Evolutionary conservation across 92 coral and sea anemone genomes (phyloP).

Genomic region (Metridium senile): DNA sequence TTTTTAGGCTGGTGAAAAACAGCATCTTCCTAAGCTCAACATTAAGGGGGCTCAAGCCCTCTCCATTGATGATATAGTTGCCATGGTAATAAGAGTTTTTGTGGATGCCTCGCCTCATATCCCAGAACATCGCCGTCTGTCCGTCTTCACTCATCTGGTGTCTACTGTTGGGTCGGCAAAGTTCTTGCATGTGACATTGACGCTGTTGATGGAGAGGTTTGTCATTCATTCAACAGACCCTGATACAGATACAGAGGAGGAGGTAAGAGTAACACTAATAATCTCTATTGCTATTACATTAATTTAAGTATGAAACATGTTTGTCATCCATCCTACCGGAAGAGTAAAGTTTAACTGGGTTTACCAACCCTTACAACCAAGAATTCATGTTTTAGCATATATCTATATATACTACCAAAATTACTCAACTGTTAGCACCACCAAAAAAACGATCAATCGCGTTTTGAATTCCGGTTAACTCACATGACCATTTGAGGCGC

Average conservation of each 20-base stretch:
- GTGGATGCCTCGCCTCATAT: slow-evolving; percentile 99
- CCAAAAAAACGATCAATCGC: no score
- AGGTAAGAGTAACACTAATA: no score
- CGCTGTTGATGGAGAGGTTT: slow-evolving; percentile 75
- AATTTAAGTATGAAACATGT: no score
- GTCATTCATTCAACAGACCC: slow-evolving; percentile 40
- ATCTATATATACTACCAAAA: no score
- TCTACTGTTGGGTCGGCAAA: slow-evolving; percentile 77
- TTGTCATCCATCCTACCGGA: no score
- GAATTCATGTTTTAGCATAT: no score
- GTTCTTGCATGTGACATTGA: slow-evolving; percentile 76
- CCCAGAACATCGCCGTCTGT: slow-evolving; percentile 93
- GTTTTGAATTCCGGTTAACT: no score
- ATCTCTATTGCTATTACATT: no score
- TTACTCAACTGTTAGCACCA: no score
- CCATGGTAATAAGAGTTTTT: slow-evolving; percentile 92
- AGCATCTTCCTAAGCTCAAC: slow-evolving; percentile 60
- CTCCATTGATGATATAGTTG: slow-evolving; percentile 72
- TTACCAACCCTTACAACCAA: no score
- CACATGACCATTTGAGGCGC: no score
- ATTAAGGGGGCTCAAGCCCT: slow-evolving; percentile 48
- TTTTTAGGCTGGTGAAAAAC: slow-evolving; percentile 84
- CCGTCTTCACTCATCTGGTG: slow-evolving; percentile 84
- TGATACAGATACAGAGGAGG: slow-evolving; percentile 39
- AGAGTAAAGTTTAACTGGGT: no score